Evolutionary conservation across 2,888 invertebrate genomes (phyloP).

Genomic region (Temnothorax ravouxi): DNA sequence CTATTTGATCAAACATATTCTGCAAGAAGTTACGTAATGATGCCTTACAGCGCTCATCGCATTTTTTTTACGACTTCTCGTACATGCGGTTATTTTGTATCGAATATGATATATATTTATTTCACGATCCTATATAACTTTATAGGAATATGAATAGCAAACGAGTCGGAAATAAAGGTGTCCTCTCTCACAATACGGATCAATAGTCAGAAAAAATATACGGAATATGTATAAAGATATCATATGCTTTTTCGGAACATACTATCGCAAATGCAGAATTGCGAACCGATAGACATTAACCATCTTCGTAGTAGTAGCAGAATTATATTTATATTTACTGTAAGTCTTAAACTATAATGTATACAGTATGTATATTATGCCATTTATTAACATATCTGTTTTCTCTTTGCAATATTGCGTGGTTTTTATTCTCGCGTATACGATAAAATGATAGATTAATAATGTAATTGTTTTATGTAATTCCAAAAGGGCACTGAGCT

Average conservation of each 20-base stretch:
- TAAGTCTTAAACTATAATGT: neutral
- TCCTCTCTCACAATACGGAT: slow-evolving; percentile 25
- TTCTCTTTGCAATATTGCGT: neutral
- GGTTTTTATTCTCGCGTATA: neutral
- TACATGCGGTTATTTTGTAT: neutral
- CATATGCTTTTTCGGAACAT: neutral
- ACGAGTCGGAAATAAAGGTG: slow-evolving; percentile 44
- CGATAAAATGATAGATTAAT: neutral
- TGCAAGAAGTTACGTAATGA: neutral
- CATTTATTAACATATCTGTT: neutral
- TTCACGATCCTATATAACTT: slow-evolving; percentile 18
- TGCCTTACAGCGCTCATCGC: neutral
- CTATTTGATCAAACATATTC: neutral
- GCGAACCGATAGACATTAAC: slow-evolving; percentile 21
- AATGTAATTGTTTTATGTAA: neutral
- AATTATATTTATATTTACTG: neutral
- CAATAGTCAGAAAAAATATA: slow-evolving; percentile 18
- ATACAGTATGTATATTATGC: neutral
- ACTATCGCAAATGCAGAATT: neutral
- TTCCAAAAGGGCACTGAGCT: neutral
- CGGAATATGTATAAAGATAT: slow-evolving; percentile 13
- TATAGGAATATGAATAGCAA: slow-evolving; percentile 35
- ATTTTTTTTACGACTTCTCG: neutral
- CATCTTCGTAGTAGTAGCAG: neutral
- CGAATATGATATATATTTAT: neutral